These are phyloP conservation scores for Enhydra lutris DNA, from an alignment of 2,113 vertebrate species.

Conservation along the genomic window DNA sequence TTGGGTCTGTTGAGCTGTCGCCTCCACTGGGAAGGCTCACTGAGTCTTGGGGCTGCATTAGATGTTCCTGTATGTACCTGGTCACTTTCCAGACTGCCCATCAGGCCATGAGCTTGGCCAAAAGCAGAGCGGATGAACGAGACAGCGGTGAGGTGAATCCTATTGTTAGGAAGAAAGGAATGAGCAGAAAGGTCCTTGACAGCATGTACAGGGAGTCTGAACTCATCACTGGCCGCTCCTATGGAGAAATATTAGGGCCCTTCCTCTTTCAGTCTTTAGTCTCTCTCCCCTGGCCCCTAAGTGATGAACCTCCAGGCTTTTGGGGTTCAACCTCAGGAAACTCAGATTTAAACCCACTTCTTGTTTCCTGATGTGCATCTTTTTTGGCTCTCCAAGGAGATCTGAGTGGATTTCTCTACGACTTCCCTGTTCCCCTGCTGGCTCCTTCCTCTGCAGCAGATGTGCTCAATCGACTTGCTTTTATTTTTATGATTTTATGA, in stretches of 20 bases:
- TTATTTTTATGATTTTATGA: conserved; percentile 6
- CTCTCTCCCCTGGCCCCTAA: not conserved
- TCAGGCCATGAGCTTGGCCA: not conserved
- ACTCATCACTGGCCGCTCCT: no score
- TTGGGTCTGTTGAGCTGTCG: not conserved
- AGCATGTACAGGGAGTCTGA: not conserved
- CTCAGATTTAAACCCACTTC: not conserved
- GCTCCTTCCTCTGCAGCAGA: not conserved
- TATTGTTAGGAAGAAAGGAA: not conserved
- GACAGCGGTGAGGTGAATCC: not conserved
- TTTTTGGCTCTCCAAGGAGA: rapidly evolving
- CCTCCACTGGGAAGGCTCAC: not conserved
- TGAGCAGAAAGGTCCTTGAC: not conserved
- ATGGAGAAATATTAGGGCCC: not conserved
- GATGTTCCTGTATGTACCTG: not conserved
- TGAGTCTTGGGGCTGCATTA: rapidly evolving
- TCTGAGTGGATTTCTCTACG: not conserved
- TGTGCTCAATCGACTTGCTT: not conserved
- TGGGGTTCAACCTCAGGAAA: not conserved
- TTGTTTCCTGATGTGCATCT: not conserved
- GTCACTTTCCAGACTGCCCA: not conserved
- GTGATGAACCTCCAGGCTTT: not conserved
- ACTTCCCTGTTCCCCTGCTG: no score
- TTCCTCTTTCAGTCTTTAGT: not conserved
- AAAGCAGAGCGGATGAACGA: not conserved